Conservation (phyloP, 1,140 invertebrate genomes). For the Drosophila pandora region DNA sequence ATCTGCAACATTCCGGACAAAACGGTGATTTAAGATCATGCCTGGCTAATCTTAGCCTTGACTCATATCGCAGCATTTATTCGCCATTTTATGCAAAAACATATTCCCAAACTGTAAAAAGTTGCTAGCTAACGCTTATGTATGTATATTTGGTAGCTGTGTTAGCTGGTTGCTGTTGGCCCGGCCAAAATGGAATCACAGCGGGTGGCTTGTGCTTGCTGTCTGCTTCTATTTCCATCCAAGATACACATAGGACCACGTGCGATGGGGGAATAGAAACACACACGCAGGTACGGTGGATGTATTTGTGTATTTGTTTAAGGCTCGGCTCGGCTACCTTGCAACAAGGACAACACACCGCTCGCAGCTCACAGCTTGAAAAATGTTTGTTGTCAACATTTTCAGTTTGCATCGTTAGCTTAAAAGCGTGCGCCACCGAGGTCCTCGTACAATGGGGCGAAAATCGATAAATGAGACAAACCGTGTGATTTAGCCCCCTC, state of each 20-base stretch:
- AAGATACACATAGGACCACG: slow-evolving; percentile 14
- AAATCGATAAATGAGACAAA: slow-evolving; percentile 80
- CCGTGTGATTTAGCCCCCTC: slow-evolving; percentile 62
- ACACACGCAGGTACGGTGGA: slow-evolving; percentile 5
- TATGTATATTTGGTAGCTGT: slow-evolving; percentile 8
- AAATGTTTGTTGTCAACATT: slow-evolving; percentile 83
- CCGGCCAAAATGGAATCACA: slow-evolving; percentile 72
- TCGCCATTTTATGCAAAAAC: slow-evolving; percentile 75
- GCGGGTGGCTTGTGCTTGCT: slow-evolving; percentile 53
- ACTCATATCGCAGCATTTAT: slow-evolving; percentile 54
- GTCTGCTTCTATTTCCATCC: slow-evolving; percentile 60
- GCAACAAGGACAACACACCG: slow-evolving; percentile 53
- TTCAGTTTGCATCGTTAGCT: slow-evolving; percentile 82
- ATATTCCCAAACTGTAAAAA: slow-evolving; percentile 70
- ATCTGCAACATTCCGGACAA: slow-evolving; percentile 37
- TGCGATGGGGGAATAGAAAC: slow-evolving; percentile 7
- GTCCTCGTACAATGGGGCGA: slow-evolving; percentile 60
- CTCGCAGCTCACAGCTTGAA: slow-evolving; percentile 70
- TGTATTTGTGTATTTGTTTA: slow-evolving; percentile 64
- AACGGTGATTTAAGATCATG: slow-evolving; percentile 59
- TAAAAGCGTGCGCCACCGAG: slow-evolving; percentile 65
- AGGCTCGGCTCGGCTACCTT: slow-evolving; percentile 66
- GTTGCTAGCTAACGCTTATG: not conserved
- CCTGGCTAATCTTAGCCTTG: slow-evolving; percentile 62
- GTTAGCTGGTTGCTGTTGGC: slow-evolving; percentile 24